Evolutionary conservation across 1,140 invertebrate genomes (phyloP).

Genomic region (Caenorhabditis inopinata): DNA sequence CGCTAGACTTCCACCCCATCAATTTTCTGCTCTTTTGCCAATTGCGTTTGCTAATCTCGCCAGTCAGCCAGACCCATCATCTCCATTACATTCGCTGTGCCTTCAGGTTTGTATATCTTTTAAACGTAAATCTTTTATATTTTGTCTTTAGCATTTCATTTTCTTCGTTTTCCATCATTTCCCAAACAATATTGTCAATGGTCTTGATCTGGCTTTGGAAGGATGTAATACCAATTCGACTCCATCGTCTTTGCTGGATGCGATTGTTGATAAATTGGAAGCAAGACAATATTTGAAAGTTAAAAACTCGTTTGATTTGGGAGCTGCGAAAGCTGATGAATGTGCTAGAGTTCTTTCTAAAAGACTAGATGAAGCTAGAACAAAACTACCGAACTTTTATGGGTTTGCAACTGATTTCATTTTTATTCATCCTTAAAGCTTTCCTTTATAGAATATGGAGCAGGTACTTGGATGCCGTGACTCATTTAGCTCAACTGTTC

Average conservation of each 20-base stretch:
- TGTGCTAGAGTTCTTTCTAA: conserved; percentile 21
- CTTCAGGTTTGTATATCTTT: too few species aligned
- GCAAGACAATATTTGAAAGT: background rate
- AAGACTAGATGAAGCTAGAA: background rate
- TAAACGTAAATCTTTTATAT: too few species aligned
- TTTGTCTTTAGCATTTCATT: conserved; percentile 27
- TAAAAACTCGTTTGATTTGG: background rate
- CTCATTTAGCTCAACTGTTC: conserved; percentile 37
- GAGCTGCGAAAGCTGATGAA: conserved; percentile 25
- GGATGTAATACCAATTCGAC: conserved; percentile 36
- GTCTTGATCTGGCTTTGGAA: conserved; percentile 37
- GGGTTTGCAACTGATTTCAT: background rate
- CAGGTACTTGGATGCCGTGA: conserved; percentile 16
- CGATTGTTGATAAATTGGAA: conserved; percentile 19
- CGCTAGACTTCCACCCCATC: conserved; percentile 23
- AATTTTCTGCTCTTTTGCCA: conserved; percentile 40
- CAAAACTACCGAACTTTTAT: conserved; percentile 23
- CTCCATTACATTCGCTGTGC: conserved; percentile 29
- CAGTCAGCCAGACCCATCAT: conserved; percentile 30
- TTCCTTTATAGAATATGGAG: conserved; percentile 19
- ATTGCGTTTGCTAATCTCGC: conserved; percentile 39
- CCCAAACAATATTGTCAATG: conserved; percentile 35
- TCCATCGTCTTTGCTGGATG: conserved; percentile 21
- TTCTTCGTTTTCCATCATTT: conserved; percentile 46
- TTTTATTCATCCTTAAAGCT: background rate